Conservation (phyloP, 2,113 vertebrate genomes). For the Agelaius phoeniceus region DNA sequence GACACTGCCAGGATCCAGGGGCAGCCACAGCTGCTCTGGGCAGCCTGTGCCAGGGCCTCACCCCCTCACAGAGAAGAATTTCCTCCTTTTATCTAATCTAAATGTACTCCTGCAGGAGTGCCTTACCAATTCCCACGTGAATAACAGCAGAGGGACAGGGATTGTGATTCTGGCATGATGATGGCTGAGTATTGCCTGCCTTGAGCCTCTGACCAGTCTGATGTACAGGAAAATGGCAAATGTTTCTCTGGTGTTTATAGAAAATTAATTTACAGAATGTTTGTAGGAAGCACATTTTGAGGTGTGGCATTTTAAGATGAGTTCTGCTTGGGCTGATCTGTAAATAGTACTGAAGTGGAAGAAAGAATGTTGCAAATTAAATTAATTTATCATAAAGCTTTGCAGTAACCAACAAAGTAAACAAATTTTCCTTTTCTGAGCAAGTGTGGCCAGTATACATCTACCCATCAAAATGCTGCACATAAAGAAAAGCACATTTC, state of each 20-base stretch:
- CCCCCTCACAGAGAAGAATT: not conserved
- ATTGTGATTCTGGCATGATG: not conserved
- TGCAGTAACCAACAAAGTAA: not conserved
- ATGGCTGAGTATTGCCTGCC: not conserved
- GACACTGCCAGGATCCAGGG: not conserved
- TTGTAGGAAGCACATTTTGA: not conserved
- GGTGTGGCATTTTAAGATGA: not conserved
- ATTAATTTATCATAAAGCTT: not conserved
- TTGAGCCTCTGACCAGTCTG: not conserved
- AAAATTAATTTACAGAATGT: not conserved
- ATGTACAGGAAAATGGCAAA: not conserved
- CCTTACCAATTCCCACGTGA: not conserved
- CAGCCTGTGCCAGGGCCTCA: not conserved
- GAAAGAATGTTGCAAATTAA: not conserved
- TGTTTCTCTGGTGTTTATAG: not conserved
- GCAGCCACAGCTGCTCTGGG: not conserved
- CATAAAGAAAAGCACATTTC: not conserved
- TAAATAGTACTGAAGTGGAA: not conserved
- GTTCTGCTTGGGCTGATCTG: not conserved
- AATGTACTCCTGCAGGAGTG: not conserved
- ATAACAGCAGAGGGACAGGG: not conserved
- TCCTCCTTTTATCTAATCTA: not conserved
- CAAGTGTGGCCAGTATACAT: not conserved
- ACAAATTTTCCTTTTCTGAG: not conserved
- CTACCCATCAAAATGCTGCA: not conserved